Conservation (phyloP, 2,888 invertebrate genomes). For the Cephus nigrinus region DNA sequence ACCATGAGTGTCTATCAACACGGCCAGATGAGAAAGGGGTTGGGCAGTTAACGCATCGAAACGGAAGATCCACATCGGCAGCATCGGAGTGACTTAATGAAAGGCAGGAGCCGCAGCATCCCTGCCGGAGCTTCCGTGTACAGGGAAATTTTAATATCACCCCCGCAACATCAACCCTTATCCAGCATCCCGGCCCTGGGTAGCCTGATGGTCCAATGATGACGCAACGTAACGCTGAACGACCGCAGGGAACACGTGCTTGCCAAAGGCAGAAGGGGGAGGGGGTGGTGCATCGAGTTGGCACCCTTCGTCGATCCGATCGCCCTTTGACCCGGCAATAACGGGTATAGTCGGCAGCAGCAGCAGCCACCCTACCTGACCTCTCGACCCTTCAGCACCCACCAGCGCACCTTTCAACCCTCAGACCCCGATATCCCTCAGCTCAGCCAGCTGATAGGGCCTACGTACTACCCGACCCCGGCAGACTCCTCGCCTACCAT, state of each 20-base stretch:
- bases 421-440: not conserved
- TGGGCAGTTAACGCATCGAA: not conserved
- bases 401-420: not conserved
- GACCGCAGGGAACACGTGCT: not conserved
- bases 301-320: not conserved
- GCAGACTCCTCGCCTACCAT: not conserved
- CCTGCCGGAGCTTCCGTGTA: not conserved
- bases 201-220: not conserved
- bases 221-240: not conserved
- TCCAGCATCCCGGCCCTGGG: not conserved
- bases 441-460: not conserved
- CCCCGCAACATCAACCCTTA: not conserved
- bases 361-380: not conserved
- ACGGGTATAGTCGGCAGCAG: not conserved
- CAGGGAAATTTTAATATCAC: not conserved
- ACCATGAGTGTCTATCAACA: not conserved
- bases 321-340: not conserved
- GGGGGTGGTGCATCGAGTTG: not conserved
- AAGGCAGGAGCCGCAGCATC: not conserved
- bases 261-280: not conserved
- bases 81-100: not conserved
- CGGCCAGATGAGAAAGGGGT: not conserved
- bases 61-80: not conserved
- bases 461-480: not conserved
- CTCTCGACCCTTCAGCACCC: not conserved